A percentile compares a stretch with the other conserved stretches of the same genome.
Evolutionary conservation across 2,797 vertebrate species (phyloP).

Genomic region (Bovichtus variegatus): DNA sequence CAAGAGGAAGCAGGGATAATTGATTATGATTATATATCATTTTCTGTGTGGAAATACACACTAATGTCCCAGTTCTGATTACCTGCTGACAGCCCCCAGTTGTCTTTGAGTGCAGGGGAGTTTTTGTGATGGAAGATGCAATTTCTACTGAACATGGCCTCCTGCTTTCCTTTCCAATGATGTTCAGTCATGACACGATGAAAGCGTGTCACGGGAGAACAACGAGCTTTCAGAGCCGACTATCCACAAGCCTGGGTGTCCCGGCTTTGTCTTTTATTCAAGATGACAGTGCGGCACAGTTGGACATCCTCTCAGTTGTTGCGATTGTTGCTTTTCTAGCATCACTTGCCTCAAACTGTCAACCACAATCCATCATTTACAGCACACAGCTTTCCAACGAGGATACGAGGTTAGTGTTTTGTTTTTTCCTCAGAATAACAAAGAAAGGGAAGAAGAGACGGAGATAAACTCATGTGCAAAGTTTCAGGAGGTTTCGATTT

Average conservation of each 20-base stretch:
- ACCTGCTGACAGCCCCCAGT: slow-evolving; percentile 13
- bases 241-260: neutral
- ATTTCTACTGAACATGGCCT: slow-evolving; percentile 11
- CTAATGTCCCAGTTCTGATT: neutral
- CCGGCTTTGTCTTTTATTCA: slow-evolving; percentile 10
- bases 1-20: neutral
- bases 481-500: neutral
- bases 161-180: slow-evolving; percentile 17
- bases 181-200: neutral
- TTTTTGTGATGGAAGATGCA: slow-evolving; percentile 17
- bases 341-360: slow-evolving; percentile 21
- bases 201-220: neutral
- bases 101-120: neutral
- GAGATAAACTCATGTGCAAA: neutral
- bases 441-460: neutral
- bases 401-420: neutral
- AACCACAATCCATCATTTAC: slow-evolving; percentile 19
- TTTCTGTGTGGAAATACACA: neutral
- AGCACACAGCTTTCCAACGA: neutral
- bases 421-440: neutral
- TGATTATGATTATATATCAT: slow-evolving; percentile 16
- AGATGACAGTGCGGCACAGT: slow-evolving; percentile 27
- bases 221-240: slow-evolving; percentile 3
- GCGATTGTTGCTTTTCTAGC: slow-evolving; percentile 11
- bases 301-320: slow-evolving; percentile 24